phyloP scores from a whole-genome alignment of 2,113 vertebrate species.

The Scytalopus superciliaris region DNA sequence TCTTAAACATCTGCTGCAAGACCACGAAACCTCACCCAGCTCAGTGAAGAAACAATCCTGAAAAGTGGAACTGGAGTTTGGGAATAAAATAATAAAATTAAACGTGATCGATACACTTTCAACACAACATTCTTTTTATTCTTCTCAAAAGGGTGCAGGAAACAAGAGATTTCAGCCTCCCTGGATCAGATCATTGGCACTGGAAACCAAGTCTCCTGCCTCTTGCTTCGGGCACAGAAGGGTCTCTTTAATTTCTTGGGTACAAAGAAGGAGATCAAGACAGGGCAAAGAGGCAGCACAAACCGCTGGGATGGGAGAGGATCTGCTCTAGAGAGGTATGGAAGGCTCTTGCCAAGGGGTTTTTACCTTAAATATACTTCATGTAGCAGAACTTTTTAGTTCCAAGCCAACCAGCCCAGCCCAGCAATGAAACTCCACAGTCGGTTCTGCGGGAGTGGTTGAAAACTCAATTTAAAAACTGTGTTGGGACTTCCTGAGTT shows the following conservation, averaged over 20 bases:
- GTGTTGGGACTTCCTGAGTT: neutral
- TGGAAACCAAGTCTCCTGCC: neutral
- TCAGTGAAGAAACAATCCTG: neutral
- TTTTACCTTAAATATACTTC: neutral
- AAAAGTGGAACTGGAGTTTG: neutral
- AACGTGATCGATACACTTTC: neutral
- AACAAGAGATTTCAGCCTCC: neutral
- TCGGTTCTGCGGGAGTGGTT: neutral
- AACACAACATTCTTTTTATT: slow-evolving; percentile 12
- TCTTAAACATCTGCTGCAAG: neutral
- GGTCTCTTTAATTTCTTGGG: neutral
- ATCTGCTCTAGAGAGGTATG: neutral
- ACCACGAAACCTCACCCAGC: neutral
- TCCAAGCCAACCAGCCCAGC: neutral
- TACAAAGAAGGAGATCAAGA: neutral
- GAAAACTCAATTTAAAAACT: neutral
- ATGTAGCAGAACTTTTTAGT: neutral
- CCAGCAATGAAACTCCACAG: neutral
- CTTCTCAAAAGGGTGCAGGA: neutral
- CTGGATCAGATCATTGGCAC: neutral
- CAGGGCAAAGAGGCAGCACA: neutral
- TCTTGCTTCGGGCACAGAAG: neutral
- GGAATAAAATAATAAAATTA: neutral
- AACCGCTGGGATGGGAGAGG: neutral
- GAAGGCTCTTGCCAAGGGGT: neutral